These are phyloP conservation scores for Cirrhinus mrigala DNA, from an alignment of 2,797 vertebrate species.

Conservation along the genomic window DNA sequence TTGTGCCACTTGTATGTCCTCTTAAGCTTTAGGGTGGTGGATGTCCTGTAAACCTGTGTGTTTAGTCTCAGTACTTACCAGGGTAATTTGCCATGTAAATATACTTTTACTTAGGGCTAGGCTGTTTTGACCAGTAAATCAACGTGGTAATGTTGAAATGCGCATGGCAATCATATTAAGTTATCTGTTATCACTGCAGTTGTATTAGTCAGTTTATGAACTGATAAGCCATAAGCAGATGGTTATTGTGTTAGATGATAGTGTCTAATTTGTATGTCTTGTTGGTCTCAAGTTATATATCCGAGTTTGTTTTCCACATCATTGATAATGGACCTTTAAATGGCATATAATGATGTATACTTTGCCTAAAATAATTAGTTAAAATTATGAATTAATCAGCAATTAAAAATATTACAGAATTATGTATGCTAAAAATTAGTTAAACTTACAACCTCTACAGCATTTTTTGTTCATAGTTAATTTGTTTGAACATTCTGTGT, in stretches of 20 bases:
- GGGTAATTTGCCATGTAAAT: conserved; percentile 39
- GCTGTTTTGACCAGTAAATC: not conserved
- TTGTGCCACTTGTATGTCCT: not conserved
- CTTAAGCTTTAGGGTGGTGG: not conserved
- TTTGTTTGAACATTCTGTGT: too few species aligned
- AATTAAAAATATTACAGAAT: too few species aligned
- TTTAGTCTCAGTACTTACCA: not conserved
- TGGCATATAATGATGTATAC: not conserved
- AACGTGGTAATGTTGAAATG: not conserved
- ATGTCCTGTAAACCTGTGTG: not conserved
- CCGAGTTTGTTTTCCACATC: not conserved
- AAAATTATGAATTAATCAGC: too few species aligned
- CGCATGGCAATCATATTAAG: not conserved
- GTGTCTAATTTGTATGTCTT: not conserved
- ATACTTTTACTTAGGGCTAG: not conserved
- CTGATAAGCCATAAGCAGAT: not conserved
- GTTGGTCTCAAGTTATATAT: not conserved
- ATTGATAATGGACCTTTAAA: not conserved
- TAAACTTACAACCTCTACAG: not conserved
- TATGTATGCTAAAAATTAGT: not conserved
- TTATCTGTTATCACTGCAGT: not conserved
- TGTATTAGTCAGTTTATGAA: not conserved
- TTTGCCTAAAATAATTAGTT: not conserved
- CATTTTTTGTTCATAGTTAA: not conserved
- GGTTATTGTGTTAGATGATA: not conserved